Evolutionary conservation across 2,888 invertebrate genomes (phyloP).

Genomic region (Mythimna pallens): DNA sequence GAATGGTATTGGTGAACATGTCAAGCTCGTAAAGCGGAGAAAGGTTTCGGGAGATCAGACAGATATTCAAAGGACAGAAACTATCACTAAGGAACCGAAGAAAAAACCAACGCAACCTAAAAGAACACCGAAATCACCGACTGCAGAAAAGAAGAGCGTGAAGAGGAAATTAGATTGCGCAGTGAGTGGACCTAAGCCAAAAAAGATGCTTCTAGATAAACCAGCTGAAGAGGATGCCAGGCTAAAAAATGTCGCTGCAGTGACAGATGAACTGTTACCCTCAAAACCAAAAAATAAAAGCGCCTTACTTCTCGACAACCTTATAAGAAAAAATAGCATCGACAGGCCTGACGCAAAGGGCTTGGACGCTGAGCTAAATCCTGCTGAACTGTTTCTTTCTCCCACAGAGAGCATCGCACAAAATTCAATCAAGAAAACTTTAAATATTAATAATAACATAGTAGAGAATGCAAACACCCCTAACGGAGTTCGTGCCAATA

Average conservation of each 20-base stretch:
- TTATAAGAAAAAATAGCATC: conserved; percentile 90
- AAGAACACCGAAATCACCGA: conserved; percentile 76
- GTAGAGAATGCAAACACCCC: conserved; percentile 80
- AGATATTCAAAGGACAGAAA: conserved; percentile 75
- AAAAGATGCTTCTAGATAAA: conserved; percentile 78
- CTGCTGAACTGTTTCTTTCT: conserved; percentile 86
- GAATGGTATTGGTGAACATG: conserved; percentile 89
- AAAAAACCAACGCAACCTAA: conserved; percentile 78
- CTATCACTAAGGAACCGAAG: conserved; percentile 79
- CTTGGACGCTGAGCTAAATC: conserved; percentile 83
- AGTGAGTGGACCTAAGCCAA: conserved; percentile 73
- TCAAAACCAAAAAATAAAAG: conserved; percentile 86
- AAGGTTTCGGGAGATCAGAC: conserved; percentile 87
- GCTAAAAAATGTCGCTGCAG: conserved; percentile 72
- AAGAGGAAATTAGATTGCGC: conserved; percentile 84
- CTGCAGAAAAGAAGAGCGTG: conserved; percentile 82
- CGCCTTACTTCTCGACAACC: conserved; percentile 89
- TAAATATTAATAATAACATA: conserved; percentile 88
- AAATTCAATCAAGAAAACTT: conserved; percentile 82
- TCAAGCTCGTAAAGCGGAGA: conserved; percentile 89
- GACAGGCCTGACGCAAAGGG: conserved; percentile 86
- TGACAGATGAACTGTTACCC: conserved; percentile 71
- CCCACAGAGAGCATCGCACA: conserved; percentile 81
- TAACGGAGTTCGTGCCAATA: conserved; percentile 81
- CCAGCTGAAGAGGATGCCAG: conserved; percentile 79